These are phyloP conservation scores for Parasteatoda tepidariorum DNA, from an alignment of 1,140 invertebrate genomes.

Conservation along the genomic window DNA sequence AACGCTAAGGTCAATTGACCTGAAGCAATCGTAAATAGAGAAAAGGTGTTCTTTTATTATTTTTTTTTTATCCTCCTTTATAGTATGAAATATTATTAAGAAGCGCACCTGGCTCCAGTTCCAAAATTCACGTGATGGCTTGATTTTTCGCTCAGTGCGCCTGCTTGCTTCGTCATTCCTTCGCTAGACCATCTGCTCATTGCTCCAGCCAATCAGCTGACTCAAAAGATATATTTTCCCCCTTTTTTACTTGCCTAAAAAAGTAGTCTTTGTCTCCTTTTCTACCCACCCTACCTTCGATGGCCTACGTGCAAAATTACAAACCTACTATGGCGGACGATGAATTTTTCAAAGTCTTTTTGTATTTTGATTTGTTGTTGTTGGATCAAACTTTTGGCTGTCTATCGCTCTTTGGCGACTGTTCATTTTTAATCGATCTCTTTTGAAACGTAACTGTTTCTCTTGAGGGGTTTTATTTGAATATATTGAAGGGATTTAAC, in stretches of 20 bases:
- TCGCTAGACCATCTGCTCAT: conserved; percentile 28
- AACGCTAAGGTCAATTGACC: too few relatives aligned
- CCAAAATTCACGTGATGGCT: conserved; percentile 17
- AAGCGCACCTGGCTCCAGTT: conserved; percentile 26
- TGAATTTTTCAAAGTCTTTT: conserved; percentile 29
- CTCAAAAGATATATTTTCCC: conserved; percentile 34
- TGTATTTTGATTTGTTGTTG: conserved; percentile 30
- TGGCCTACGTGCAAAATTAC: conserved; percentile 42
- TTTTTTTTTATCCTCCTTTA: not conserved
- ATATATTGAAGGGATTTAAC: not conserved
- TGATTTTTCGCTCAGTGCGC: conserved; percentile 39
- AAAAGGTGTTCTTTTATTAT: too few relatives aligned
- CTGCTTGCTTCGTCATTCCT: conserved; percentile 40
- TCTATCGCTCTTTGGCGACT: conserved; percentile 24
- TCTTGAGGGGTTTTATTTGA: not conserved
- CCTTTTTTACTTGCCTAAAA: conserved; percentile 4
- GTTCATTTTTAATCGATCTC: not conserved
- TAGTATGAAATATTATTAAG: too few relatives aligned
- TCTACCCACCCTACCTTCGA: conserved; percentile 34
- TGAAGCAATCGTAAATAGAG: too few relatives aligned
- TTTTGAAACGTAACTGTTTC: too few relatives aligned
- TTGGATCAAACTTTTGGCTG: conserved; percentile 1
- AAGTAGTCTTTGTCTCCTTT: conserved; percentile 35
- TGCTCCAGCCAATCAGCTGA: conserved; percentile 46
- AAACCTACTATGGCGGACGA: conserved; percentile 31